Evolutionary conservation across 2,113 vertebrate species (phyloP).

Genomic region (cattle (Bos taurus)): ARS-UCD2.0 NC_037338.1:79500501-79501000

Average conservation of each 20-base stretch:
- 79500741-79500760: neutral
- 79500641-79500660: neutral
- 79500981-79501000: slow-evolving; percentile 41
- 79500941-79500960: slow-evolving; percentile 64
- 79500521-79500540: neutral
- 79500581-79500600: neutral
- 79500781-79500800: neutral
- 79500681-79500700: neutral
- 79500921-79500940: slow-evolving; percentile 75
- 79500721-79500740: neutral
- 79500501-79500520: neutral
- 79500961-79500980: slow-evolving; percentile 41
- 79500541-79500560: neutral
- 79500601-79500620: neutral
- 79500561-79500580: neutral
- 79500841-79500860: slow-evolving; percentile 65
- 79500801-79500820: slow-evolving; percentile 53
- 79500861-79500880: slow-evolving; percentile 69
- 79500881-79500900: slow-evolving; percentile 74
- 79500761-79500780: neutral
- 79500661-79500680: neutral
- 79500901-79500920: slow-evolving; percentile 63
- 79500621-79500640: neutral
- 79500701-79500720: neutral
- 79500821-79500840: slow-evolving; percentile 11